Evolutionary conservation across 2,888 invertebrate species (phyloP).

Genomic region (Pachymerium ferrugineum): DNA sequence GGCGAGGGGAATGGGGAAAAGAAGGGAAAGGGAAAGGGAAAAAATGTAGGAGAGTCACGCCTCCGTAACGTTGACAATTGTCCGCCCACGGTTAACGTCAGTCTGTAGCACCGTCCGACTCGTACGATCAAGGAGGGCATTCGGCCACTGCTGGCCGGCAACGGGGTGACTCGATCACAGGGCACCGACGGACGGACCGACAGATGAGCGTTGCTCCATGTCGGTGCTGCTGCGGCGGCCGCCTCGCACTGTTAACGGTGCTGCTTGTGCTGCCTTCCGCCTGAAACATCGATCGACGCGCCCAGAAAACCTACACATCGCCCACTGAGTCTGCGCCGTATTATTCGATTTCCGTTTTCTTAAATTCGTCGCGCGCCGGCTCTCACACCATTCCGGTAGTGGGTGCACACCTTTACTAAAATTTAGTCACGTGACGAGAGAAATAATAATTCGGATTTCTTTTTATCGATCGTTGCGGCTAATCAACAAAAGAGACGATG

Average conservation of each 20-base stretch:
- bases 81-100: not conserved
- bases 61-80: not conserved
- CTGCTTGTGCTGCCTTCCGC: conserved; percentile 3
- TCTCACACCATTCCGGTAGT: no score
- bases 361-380: not conserved
- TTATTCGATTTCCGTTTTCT: not conserved
- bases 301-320: not conserved
- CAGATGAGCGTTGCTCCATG: not conserved
- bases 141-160: not conserved
- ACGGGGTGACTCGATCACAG: not conserved
- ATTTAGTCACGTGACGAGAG: no score
- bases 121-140: not conserved
- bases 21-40: not conserved
- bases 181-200: conserved; percentile 4
- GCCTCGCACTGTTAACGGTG: not conserved
- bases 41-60: not conserved
- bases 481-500: not conserved
- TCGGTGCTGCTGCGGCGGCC: conserved; percentile 8
- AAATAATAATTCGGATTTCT: no score
- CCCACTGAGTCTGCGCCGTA: conserved; percentile 1
- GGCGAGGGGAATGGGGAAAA: conserved; percentile 5
- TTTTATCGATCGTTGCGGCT: no score
- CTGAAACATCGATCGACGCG: conserved; percentile 4
- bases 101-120: conserved; percentile 4
- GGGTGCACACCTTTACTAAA: no score